phyloP scores from a whole-genome alignment of 2,797 vertebrate species.

The Remorina albescens region DNA sequence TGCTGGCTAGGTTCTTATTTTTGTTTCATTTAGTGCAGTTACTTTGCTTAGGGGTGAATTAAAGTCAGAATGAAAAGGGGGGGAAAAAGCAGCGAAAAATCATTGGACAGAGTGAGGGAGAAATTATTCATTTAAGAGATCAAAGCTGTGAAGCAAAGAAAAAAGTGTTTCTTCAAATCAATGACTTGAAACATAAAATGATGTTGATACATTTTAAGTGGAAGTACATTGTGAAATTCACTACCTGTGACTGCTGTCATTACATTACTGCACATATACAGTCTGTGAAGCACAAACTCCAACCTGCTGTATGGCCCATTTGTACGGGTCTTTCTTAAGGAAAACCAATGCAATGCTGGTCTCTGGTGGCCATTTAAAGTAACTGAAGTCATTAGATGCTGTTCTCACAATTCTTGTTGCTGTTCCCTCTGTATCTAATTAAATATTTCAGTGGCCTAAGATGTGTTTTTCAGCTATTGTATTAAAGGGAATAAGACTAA shows the following conservation, averaged over 20 bases:
- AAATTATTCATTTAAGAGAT: constrained; percentile 36
- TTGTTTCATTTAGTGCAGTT: constrained; percentile 23
- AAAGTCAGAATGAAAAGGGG: constrained; percentile 14
- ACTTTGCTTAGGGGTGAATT: constrained; percentile 27
- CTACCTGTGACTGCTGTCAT: neutral
- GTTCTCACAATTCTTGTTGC: neutral
- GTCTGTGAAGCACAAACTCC: constrained; percentile 2
- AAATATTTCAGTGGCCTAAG: no score
- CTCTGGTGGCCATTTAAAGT: constrained; percentile 65
- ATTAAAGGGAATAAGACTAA: no score
- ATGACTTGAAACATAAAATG: neutral
- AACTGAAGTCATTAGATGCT: constrained; percentile 22
- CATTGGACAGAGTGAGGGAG: constrained; percentile 9
- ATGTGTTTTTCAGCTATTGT: no score
- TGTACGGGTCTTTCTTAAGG: neutral
- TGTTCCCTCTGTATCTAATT: no score
- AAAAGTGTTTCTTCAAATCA: constrained; percentile 17
- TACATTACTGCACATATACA: neutral
- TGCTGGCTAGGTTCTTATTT: constrained; percentile 25
- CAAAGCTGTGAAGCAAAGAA: constrained; percentile 18
- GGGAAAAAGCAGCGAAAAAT: constrained; percentile 12
- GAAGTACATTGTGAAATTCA: neutral
- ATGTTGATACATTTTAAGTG: neutral
- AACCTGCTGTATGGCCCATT: constrained; percentile 16
- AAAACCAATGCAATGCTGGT: constrained; percentile 56